A percentile compares a stretch with the other conserved stretches of the same genome.
phyloP scores from a whole-genome alignment of 2,113 vertebrate species.

The Nesoenas mayeri region DNA sequence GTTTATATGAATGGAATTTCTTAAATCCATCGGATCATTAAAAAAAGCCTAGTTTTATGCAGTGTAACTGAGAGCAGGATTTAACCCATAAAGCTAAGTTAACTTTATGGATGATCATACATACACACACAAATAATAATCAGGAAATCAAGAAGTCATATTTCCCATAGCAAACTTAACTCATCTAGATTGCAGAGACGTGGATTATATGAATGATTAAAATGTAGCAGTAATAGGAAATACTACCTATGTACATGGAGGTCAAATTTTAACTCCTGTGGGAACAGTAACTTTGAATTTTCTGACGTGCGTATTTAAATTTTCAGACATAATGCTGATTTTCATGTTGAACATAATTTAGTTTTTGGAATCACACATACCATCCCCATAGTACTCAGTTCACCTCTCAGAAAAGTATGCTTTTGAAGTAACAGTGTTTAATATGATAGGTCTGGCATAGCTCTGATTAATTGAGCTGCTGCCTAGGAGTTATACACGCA shows the following conservation, averaged over 20 bases:
- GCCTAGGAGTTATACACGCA: not conserved
- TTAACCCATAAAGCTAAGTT: not conserved
- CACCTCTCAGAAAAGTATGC: not conserved
- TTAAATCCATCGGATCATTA: not conserved
- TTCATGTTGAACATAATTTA: slow-evolving; percentile 31
- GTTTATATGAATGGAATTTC: not conserved
- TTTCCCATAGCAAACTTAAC: slow-evolving; percentile 24
- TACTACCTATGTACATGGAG: not conserved
- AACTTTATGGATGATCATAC: not conserved
- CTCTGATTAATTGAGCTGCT: slow-evolving; percentile 34
- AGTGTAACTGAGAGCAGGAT: not conserved
- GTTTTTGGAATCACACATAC: not conserved
- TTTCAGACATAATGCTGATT: slow-evolving; percentile 39
- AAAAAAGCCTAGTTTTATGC: not conserved
- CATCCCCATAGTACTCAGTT: not conserved
- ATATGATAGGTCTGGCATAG: not conserved
- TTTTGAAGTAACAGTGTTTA: slow-evolving; percentile 13
- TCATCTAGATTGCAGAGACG: not conserved
- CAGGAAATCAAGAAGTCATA: not conserved
- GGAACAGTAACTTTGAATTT: slow-evolving; percentile 19
- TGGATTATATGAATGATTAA: slow-evolving; percentile 31
- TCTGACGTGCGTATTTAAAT: slow-evolving; percentile 15
- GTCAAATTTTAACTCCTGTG: slow-evolving; percentile 37
- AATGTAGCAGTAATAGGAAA: slow-evolving; percentile 19
- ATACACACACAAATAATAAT: not conserved